phyloP scores from a whole-genome alignment of 1,140 invertebrate genomes.

The Anastrepha ludens region DNA sequence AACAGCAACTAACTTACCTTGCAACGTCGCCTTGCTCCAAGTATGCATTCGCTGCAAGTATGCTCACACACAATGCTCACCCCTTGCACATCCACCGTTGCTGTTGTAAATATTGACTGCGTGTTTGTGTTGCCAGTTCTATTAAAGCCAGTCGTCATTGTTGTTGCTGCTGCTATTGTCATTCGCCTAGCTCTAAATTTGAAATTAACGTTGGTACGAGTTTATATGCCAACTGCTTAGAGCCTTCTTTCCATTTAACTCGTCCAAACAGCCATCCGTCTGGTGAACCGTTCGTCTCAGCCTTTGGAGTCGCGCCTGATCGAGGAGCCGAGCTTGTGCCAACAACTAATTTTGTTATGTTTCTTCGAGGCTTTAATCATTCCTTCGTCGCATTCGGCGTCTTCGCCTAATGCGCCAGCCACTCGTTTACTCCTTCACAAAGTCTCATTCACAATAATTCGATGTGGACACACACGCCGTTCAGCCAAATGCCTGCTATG shows the following conservation, averaged over 20 bases:
- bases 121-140: conserved; percentile 31
- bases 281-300: neutral
- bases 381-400: conserved; percentile 28
- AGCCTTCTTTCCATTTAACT: conserved; percentile 28
- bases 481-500: neutral
- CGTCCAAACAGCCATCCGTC: conserved; percentile 31
- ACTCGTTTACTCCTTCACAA: neutral
- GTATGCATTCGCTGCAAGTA: neutral
- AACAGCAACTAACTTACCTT: conserved; percentile 61
- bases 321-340: conserved; percentile 21
- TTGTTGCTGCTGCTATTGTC: conserved; percentile 49
- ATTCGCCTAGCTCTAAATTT: conserved; percentile 69
- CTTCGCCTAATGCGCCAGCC: neutral
- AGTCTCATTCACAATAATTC: conserved; percentile 21
- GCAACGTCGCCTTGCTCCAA: neutral
- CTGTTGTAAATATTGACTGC: neutral
- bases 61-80: neutral
- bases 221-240: conserved; percentile 49
- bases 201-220: conserved; percentile 69
- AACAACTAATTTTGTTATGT: conserved; percentile 53
- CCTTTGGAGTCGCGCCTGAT: neutral
- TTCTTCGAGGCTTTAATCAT: conserved; percentile 48
- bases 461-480: conserved; percentile 42
- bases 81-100: neutral
- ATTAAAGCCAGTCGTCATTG: neutral